Conservation (phyloP, 2,888 invertebrate genomes). For the Amphipoea oculea region DNA sequence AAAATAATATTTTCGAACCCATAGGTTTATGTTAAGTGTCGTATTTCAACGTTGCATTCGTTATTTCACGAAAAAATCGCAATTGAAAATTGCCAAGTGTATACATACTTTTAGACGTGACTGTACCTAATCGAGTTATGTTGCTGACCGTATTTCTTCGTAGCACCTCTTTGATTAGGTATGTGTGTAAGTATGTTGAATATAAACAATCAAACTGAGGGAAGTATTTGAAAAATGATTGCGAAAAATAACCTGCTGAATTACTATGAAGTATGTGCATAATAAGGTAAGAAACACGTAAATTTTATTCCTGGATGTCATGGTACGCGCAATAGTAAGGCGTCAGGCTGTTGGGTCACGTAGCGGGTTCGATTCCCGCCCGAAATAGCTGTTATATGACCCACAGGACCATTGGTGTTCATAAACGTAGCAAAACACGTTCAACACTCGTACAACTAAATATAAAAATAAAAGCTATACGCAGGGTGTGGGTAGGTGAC, state of each 20-base stretch:
- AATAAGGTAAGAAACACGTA: neutral
- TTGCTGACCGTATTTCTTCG: neutral
- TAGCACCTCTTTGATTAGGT: neutral
- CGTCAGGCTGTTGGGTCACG: neutral
- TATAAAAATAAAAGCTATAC: neutral
- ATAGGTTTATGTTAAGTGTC: no score
- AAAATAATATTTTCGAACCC: no score
- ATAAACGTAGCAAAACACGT: neutral
- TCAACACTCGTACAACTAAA: neutral
- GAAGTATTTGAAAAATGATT: neutral
- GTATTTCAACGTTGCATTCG: no score
- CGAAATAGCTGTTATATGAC: neutral
- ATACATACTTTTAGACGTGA: no score
- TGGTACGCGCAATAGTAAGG: neutral
- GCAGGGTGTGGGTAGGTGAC: neutral
- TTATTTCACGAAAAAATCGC: no score
- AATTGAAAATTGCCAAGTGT: no score
- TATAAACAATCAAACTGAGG: neutral
- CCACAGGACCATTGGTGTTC: neutral
- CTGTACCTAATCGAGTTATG: neutral
- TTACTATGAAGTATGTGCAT: neutral
- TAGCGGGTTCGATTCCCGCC: slow-evolving; percentile 24
- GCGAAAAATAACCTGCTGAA: neutral
- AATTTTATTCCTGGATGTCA: neutral
- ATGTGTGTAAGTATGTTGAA: slow-evolving; percentile 28